A percentile compares a stretch with the other conserved stretches of the same genome.
phyloP scores from a whole-genome alignment of 2,797 vertebrate genomes.

The Cichlasoma orientale region DNA sequence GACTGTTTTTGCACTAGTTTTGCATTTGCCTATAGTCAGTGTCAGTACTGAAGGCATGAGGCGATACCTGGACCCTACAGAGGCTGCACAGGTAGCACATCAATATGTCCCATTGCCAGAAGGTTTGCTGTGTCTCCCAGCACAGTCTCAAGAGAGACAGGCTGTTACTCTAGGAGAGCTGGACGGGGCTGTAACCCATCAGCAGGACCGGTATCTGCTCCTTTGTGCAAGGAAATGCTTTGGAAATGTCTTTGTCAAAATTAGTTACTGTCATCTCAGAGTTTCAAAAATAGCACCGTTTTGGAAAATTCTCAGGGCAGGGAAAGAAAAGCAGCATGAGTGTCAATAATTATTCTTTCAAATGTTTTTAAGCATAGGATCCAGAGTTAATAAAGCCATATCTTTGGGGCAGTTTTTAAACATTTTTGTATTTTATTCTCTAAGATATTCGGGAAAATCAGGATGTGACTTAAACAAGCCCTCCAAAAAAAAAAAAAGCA shows the following conservation, averaged over 20 bases:
- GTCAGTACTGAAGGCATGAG: too few species aligned
- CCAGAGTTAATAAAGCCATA: background rate
- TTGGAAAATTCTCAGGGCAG: background rate
- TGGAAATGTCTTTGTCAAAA: constrained; percentile 3
- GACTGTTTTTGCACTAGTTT: too few species aligned
- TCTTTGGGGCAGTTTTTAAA: background rate
- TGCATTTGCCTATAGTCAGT: too few species aligned
- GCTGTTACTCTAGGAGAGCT: too few species aligned
- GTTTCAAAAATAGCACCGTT: constrained; percentile 18
- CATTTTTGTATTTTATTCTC: background rate
- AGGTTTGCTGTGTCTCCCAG: too few species aligned
- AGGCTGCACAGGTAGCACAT: too few species aligned
- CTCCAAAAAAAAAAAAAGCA: background rate
- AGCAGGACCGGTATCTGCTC: too few species aligned
- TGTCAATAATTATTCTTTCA: background rate
- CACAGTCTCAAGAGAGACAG: too few species aligned
- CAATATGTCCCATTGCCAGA: too few species aligned
- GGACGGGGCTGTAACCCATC: too few species aligned
- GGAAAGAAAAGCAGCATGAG: background rate
- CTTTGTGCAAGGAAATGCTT: background rate
- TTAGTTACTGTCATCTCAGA: constrained; percentile 17
- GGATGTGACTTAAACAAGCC: background rate
- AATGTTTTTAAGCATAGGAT: background rate
- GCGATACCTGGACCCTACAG: too few species aligned
- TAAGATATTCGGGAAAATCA: background rate